Conservation (phyloP, 2,888 invertebrate genomes). For the Drosophila nigricruria region DNA sequence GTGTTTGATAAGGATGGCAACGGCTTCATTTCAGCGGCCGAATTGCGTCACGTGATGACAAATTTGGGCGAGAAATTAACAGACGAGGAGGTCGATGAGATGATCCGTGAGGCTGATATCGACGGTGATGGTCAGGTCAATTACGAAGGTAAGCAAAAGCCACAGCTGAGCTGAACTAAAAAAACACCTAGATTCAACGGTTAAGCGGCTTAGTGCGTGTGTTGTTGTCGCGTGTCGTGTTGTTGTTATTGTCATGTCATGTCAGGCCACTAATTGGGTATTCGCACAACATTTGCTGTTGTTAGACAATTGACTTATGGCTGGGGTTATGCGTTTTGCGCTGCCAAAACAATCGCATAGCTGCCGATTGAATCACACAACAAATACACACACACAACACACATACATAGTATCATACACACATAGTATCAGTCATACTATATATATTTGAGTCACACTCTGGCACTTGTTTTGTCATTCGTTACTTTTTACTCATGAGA, state of each 20-base stretch:
- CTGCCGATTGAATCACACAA: constrained; percentile 58
- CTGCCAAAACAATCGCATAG: constrained; percentile 31
- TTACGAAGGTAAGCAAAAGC: constrained; percentile 67
- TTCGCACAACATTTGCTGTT: constrained; percentile 38
- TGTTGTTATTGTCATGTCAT: constrained; percentile 31
- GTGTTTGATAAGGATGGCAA: constrained; percentile 98
- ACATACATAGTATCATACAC: neutral
- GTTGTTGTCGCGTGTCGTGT: constrained; percentile 42
- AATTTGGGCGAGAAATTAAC: constrained; percentile 99
- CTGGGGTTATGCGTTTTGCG: constrained; percentile 24
- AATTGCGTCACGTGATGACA: constrained; percentile 99
- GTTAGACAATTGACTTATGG: constrained; percentile 41
- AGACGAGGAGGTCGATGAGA: constrained; percentile 99
- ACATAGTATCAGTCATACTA: neutral
- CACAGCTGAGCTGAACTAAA: neutral
- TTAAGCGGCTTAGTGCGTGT: constrained; percentile 26
- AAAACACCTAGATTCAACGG: neutral
- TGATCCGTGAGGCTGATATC: constrained; percentile 99
- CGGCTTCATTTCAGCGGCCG: constrained; percentile 98
- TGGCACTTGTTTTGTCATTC: constrained; percentile 55
- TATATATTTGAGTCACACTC: constrained; percentile 59
- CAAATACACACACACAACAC: constrained; percentile 1
- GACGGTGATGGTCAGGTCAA: constrained; percentile 98
- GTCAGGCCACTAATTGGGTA: constrained; percentile 57
- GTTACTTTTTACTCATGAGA: constrained; percentile 46